A percentile compares a stretch with the other conserved stretches of the same genome.
These are phyloP conservation scores for Carabus problematicus DNA, from an alignment of 2,888 invertebrate species.

Conservation along the genomic window DNA sequence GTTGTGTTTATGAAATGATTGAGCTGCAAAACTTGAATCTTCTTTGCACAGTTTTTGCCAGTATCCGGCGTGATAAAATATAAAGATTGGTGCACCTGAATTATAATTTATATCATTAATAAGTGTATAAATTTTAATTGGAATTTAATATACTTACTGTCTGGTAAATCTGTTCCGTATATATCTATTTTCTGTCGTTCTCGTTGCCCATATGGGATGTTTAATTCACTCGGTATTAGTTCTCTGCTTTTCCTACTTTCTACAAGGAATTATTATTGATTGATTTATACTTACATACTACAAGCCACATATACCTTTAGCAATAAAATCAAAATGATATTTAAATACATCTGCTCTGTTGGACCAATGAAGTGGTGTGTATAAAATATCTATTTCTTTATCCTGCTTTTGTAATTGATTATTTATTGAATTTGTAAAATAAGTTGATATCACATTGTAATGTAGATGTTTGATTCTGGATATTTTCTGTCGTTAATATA, in stretches of 20 bases:
- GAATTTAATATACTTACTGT: constrained; percentile 59
- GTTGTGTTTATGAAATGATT: constrained; percentile 67
- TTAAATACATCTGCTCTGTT: constrained; percentile 1
- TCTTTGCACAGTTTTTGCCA: constrained; percentile 80
- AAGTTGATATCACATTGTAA: too few species aligned
- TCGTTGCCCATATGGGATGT: constrained; percentile 72
- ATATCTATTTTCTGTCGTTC: constrained; percentile 73
- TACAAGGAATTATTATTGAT: constrained; percentile 55
- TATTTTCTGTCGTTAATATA: too few species aligned
- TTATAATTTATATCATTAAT: constrained; percentile 42
- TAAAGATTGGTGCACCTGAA: constrained; percentile 78
- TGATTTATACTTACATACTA: constrained; percentile 21
- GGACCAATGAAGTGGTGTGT: too few species aligned
- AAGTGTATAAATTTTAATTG: too few species aligned
- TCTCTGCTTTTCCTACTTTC: constrained; percentile 66
- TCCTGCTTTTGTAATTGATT: too few species aligned
- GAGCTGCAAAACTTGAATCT: constrained; percentile 69
- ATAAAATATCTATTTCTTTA: too few species aligned
- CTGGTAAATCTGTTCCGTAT: constrained; percentile 71
- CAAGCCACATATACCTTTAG: constrained; percentile 2
- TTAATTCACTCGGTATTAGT: constrained; percentile 64
- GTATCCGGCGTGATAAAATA: constrained; percentile 88
- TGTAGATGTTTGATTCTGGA: too few species aligned
- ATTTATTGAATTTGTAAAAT: too few species aligned
- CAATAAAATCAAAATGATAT: background rate